Evolutionary conservation across 2,888 invertebrate genomes (phyloP), one percentile per base, ranked within the genome.

Genomic region (Dinocampus coccinellae): DNA sequence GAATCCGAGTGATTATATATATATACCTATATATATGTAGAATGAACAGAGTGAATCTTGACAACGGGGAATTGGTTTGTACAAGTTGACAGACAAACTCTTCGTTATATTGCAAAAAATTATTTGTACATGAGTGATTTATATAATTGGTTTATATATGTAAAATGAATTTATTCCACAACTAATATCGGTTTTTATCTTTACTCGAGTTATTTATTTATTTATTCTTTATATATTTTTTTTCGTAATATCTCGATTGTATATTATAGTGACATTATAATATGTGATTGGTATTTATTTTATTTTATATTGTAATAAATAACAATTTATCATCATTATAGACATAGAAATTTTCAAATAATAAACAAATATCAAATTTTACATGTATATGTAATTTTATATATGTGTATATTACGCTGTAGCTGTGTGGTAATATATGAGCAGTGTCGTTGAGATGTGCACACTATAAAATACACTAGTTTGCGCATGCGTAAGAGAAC

Each of bases 401-500:
- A 20, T 16, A 6, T 6, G 16, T 7, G 16, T 16, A 20, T n/a
- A n/a, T n/a, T n/a, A n/a, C n/a, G n/a, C n/a, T 16, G 9, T 47
- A 47, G 6, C 47, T 47, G 16, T 47, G n/a, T n/a, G n/a, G n/a
- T n/a, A n/a, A n/a, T n/a, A n/a, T n/a, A n/a, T n/a, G n/a, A n/a
- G n/a, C n/a, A n/a, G n/a, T n/a, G n/a, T n/a, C n/a, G n/a, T n/a
- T n/a, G n/a, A n/a, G n/a, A n/a, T n/a, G n/a, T n/a, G n/a, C n/a
- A n/a, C n/a, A n/a, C n/a, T n/a, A n/a, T 39, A 64, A 33, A 42
- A n/a, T 42, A 22, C 33, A 22, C 24, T 11, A 1, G 4, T 52
- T 24, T 69, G 78, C 81, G 85, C 85, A 79, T 78, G 83, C 82
- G 83, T 80, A 73, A 70, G 64, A 60, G 79, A n/a, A n/a, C n/a